Evolutionary conservation across 2,888 invertebrate genomes (phyloP).

Genomic region (Punctoribates punctum): DNA sequence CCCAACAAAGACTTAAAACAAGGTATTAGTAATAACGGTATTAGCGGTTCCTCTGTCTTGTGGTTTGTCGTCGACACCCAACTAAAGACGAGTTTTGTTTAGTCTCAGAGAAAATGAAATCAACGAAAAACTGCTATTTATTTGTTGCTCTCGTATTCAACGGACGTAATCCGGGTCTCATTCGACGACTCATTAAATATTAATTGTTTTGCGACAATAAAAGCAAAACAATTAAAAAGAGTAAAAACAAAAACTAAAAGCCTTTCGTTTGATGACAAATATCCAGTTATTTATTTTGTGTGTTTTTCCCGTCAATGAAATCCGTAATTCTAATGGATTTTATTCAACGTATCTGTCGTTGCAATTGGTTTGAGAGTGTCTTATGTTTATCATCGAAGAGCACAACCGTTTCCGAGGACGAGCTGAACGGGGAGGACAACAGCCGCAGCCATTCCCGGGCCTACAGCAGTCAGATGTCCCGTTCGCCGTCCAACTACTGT

Average conservation of each 20-base stretch:
- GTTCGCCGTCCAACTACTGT: conserved; percentile 38
- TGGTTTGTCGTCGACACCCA: too few species aligned
- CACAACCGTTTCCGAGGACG: not conserved
- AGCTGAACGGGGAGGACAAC: not conserved
- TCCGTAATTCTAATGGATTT: not conserved
- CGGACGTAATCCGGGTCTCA: too few species aligned
- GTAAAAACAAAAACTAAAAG: too few species aligned
- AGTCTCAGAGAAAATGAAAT: too few species aligned
- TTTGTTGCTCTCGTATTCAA: not conserved
- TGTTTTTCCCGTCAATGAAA: too few species aligned
- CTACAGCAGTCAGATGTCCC: not conserved
- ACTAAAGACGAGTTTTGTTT: too few species aligned
- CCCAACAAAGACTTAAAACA: too few species aligned
- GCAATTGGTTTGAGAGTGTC: not conserved
- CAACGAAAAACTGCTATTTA: not conserved
- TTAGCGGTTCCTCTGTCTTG: too few species aligned
- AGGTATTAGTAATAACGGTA: too few species aligned
- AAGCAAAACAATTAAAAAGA: not conserved
- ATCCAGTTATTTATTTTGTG: too few species aligned
- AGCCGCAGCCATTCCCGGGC: not conserved
- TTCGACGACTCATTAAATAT: not conserved
- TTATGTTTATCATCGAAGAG: not conserved
- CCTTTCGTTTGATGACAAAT: too few species aligned
- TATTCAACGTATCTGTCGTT: not conserved
- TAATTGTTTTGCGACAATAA: not conserved